Evolutionary conservation across 2,888 invertebrate species (phyloP), one percentile per base, ranked within the genome.

Genomic region (Pogonocherus hispidulus): DNA sequence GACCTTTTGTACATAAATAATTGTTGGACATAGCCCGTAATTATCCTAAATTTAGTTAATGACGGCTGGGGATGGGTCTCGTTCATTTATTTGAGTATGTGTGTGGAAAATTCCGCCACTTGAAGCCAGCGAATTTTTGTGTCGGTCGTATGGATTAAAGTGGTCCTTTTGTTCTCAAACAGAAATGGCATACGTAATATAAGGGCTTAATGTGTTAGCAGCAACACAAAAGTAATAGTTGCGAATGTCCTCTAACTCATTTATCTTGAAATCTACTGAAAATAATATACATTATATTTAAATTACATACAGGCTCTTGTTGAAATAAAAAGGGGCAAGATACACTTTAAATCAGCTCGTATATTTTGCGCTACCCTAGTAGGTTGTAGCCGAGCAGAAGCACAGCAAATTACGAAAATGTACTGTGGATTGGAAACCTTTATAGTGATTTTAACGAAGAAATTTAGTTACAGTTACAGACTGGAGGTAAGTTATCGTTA

Each of bases 1-100:
- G 41, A 41, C 41, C 41, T 41, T 41, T 41, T 9, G 14, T n/a
- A 14, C 41, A 41, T 41, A 41, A 41, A 41, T 41, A 41, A 41
- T 41, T 5, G 41, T 11, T 14, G 4, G 41, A 41, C 41, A 41
- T 41, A 41, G n/a, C 41, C 41, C 41, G 41, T 41, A 41, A 41
- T 41, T 41, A 41, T 41, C 11, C 41, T 3, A 41, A 41, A 41
- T 41, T 41, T 41, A 41, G 41, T n/a, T 41, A 41, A 41, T 41
- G 14, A 41, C 11, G 5, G 14, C 41, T 3, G 41, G 2, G 37
- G 37, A n/a, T 14, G 41, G 41, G 16, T n/a, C 5, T 1, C 41
- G 3, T n/a, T 41, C 41, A 41, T 41, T 41, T 41, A 14, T 41
- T 41, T 41, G 41, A 41, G 41, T 41, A 14, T 41, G 41, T n/a